A percentile compares a stretch with the other conserved stretches of the same genome.
Conservation (phyloP, 2,888 invertebrate genomes). For the Drosophila pseudotakahashii region DNA sequence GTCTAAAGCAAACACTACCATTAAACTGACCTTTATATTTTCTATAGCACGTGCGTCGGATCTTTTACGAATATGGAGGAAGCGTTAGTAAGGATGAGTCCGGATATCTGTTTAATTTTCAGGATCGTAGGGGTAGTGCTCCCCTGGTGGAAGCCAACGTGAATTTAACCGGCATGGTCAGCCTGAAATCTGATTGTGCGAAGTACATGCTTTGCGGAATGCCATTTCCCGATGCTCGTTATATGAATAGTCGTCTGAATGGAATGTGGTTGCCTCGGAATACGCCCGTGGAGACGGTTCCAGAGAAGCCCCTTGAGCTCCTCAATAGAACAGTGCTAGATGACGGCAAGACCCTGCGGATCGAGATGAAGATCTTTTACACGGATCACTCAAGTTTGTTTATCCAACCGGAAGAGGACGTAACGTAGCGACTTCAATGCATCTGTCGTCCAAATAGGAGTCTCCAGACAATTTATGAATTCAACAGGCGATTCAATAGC, state of each 20-base stretch:
- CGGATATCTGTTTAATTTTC: conserved; percentile 84
- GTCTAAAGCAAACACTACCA: too few species aligned
- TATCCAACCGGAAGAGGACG: conserved; percentile 65
- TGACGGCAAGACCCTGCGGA: conserved; percentile 51
- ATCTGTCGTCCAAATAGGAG: conserved; percentile 81
- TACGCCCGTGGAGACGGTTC: conserved; percentile 52
- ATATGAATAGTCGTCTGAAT: too few species aligned
- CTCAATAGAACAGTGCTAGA: conserved; percentile 55
- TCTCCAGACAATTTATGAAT: conserved; percentile 84
- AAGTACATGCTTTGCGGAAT: conserved; percentile 74
- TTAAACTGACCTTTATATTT: too few species aligned
- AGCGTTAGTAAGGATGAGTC: conserved; percentile 82
- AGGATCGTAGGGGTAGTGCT: conserved; percentile 81
- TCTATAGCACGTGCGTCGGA: conserved; percentile 83
- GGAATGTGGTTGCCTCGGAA: conserved; percentile 61
- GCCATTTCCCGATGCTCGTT: too few species aligned
- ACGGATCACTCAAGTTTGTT: conserved; percentile 76
- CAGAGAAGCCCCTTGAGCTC: conserved; percentile 56
- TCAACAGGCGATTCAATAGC: conserved; percentile 83
- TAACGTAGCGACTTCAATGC: conserved; percentile 56
- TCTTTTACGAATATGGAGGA: conserved; percentile 82
- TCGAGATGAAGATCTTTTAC: conserved; percentile 67
- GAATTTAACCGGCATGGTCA: conserved; percentile 57
- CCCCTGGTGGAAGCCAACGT: conserved; percentile 47
- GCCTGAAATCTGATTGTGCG: conserved; percentile 57